Percentiles rank a stretch among this genome's conserved stretches.
Evolutionary conservation across 1,140 invertebrate species (phyloP).

Genomic region (Drosophila cardini): DNA sequence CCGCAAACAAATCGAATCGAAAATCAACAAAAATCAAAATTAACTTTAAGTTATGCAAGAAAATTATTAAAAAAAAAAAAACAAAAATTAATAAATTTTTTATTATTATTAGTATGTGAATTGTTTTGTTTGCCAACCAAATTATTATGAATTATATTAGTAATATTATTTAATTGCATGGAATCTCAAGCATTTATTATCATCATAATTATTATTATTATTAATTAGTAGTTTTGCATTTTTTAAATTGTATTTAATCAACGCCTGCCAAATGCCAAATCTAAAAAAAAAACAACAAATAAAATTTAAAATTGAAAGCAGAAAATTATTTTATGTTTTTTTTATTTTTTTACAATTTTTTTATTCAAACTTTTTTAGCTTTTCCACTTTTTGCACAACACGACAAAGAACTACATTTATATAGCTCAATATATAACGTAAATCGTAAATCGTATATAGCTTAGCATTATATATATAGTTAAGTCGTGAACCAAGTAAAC

Average conservation of each 20-base stretch:
- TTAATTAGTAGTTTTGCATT: constrained; percentile 42
- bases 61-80: constrained; percentile 6
- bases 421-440: constrained; percentile 46
- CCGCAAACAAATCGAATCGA: constrained; percentile 34
- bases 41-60: constrained; percentile 73
- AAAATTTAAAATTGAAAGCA: constrained; percentile 30
- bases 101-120: constrained; percentile 44
- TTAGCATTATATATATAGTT: constrained; percentile 30
- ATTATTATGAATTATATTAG: constrained; percentile 45
- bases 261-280: constrained; percentile 29
- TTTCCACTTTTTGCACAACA: not conserved
- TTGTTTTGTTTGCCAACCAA: constrained; percentile 72
- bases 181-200: constrained; percentile 42
- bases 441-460: constrained; percentile 25
- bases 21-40: constrained; percentile 60
- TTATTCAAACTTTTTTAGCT: not conserved
- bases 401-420: constrained; percentile 15
- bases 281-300: constrained; percentile 27
- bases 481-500: constrained; percentile 76
- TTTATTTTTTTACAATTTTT: constrained; percentile 18
- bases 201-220: constrained; percentile 36
- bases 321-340: constrained; percentile 20
- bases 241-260: constrained; percentile 58
- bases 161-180: constrained; percentile 66
- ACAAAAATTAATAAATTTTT: constrained; percentile 24